These are phyloP conservation scores for Hipparchia semele DNA, from an alignment of 2,888 invertebrate species.

Conservation along the genomic window DNA sequence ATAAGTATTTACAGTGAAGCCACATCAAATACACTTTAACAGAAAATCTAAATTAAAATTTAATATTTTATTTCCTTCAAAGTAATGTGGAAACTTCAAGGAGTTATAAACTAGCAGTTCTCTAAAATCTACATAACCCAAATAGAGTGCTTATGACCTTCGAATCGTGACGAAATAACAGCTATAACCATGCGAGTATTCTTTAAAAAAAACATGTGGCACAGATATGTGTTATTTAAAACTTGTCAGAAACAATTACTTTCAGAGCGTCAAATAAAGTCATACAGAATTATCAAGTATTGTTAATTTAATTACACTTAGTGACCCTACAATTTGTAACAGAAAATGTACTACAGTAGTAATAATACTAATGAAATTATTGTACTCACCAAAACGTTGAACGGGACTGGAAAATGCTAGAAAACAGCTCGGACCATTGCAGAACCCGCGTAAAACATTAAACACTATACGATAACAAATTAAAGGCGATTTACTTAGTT, in stretches of 20 bases:
- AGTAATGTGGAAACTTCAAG: background rate
- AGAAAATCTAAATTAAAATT: no score
- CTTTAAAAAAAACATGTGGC: background rate
- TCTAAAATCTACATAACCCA: background rate
- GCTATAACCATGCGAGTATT: background rate
- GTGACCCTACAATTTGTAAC: background rate
- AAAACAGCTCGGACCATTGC: conserved; percentile 80
- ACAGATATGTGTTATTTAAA: background rate
- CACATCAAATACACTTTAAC: no score
- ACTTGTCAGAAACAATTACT: background rate
- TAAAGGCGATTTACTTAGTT: conserved; percentile 45
- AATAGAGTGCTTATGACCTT: background rate
- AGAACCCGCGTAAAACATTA: conserved; percentile 61
- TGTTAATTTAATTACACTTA: conserved; percentile 26
- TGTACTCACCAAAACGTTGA: conserved; percentile 75
- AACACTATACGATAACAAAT: conserved; percentile 59
- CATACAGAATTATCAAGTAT: background rate
- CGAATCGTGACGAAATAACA: background rate
- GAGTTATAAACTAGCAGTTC: background rate
- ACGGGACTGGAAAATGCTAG: conserved; percentile 75
- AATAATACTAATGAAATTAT: conserved; percentile 21
- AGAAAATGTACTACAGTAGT: background rate
- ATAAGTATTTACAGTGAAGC: background rate
- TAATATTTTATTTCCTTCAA: background rate
- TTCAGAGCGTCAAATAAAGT: background rate